Conservation (phyloP, 2,888 invertebrate genomes). For the Notocelia uddmanniana region DNA sequence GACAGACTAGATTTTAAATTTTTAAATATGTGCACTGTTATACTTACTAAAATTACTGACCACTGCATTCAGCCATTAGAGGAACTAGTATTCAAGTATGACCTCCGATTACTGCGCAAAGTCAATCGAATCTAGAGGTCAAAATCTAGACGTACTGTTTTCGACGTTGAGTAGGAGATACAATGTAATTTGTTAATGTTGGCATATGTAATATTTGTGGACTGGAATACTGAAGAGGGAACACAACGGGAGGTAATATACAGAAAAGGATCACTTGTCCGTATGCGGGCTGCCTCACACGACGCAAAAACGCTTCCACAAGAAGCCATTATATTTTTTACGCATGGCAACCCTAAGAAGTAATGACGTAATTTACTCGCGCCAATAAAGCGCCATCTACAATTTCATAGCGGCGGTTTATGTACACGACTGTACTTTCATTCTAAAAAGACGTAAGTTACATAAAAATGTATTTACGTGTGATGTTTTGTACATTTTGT, state of each 20-base stretch:
- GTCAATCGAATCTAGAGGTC: not conserved
- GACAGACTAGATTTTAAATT: not conserved
- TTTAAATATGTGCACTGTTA: not conserved
- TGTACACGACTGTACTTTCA: slow-evolving; percentile 50
- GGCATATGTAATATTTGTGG: not conserved
- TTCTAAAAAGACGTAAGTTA: slow-evolving; percentile 8
- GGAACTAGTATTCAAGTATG: not conserved
- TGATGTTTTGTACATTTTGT: slow-evolving; percentile 7
- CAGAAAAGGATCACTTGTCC: not conserved
- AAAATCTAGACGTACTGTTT: not conserved
- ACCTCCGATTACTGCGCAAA: not conserved
- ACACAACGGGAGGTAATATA: not conserved
- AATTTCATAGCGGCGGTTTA: slow-evolving; percentile 51
- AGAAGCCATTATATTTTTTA: slow-evolving; percentile 18
- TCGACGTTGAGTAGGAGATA: too few relatives aligned
- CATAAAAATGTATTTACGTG: slow-evolving; percentile 3
- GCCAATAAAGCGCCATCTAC: slow-evolving; percentile 46
- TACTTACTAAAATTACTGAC: not conserved
- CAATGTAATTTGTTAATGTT: too few relatives aligned
- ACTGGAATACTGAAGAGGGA: not conserved
- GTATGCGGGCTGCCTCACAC: not conserved
- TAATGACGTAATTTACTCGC: slow-evolving; percentile 41
- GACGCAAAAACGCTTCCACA: not conserved
- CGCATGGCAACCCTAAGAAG: slow-evolving; percentile 17
- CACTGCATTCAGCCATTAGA: not conserved